Conservation (phyloP, 1,140 invertebrate species). For the Tetramorium parvispinum region DNA sequence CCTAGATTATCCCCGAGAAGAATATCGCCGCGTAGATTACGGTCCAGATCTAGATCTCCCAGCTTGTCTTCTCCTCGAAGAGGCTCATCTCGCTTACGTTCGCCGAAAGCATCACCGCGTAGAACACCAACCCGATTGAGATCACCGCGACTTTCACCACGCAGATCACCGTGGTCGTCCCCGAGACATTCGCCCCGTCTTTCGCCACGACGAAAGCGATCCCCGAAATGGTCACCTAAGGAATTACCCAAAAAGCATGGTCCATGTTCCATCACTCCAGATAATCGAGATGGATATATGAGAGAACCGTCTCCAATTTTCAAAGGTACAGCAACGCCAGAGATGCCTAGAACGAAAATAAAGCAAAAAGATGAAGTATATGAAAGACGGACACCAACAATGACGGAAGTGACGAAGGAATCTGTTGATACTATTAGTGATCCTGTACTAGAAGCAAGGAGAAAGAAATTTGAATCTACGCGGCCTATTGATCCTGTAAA, state of each 20-base stretch:
- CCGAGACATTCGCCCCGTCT: conserved; percentile 75
- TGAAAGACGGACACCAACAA: conserved; percentile 56
- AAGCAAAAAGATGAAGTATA: conserved; percentile 68
- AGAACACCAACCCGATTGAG: conserved; percentile 60
- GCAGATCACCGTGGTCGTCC: conserved; percentile 79
- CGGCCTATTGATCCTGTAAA: conserved; percentile 78
- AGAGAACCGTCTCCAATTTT: conserved; percentile 63
- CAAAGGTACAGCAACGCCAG: conserved; percentile 64
- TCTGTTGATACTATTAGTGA: conserved; percentile 69
- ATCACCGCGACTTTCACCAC: conserved; percentile 73
- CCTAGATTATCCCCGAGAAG: conserved; percentile 70
- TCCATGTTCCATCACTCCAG: conserved; percentile 66
- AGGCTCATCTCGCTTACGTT: conserved; percentile 61
- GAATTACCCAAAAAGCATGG: conserved; percentile 70
- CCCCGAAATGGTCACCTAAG: conserved; percentile 74
- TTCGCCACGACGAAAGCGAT: conserved; percentile 73
- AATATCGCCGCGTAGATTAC: conserved; percentile 57
- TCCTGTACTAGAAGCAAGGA: conserved; percentile 81
- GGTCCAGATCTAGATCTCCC: conserved; percentile 70
- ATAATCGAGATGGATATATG: conserved; percentile 48
- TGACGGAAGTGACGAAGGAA: conserved; percentile 58
- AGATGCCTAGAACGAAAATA: conserved; percentile 63
- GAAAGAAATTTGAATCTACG: conserved; percentile 82
- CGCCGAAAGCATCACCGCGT: conserved; percentile 72
- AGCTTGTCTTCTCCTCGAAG: conserved; percentile 69